Base-by-base conservation (phyloP, 2,797 vertebrate species). In the Uromys caudimaculatus region DNA sequence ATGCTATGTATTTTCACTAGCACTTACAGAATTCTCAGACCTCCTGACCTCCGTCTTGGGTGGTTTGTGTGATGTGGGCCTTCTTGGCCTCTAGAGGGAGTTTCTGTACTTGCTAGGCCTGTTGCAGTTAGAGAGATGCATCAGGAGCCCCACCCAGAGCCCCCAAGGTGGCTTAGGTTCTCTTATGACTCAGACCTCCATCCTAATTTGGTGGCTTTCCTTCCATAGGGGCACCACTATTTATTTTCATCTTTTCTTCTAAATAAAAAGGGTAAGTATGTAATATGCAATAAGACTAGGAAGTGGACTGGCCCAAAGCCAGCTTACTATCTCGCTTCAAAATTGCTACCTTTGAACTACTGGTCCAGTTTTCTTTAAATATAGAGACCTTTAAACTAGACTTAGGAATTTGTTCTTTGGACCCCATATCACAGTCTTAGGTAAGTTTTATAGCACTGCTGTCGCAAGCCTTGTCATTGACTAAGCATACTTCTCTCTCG, bases 231-330 rank as follows among this genome's bases (percentile, higher is more conserved):
- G 35, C 5, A 62, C 82, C 56, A 35, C 73, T 32, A 82, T 82
- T 73, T 93, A 50, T 94, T 83, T 44, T 77, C 11, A 60, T 27
- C 84, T 77, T 96, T 95, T 90, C 50, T 96, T 96, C 69, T 89
- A 89, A 93, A 56, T 89, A 50, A 95, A 95, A 32, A 86, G 38
- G 24, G 1, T 91, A 91, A 96, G 60, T 92, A 54, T 84, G 27
- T 92, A 77, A 93, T 56, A 7, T 85, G 32, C 23, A 92, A 13
- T 95, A 82, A 81, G 47, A 82, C 83, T 76, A n/a, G 41, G 64
- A 89, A 89, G 76, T 84, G 12, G 27, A 91, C 87, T 90, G 29
- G 67, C 78, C 38, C 52, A 95, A 94, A 81, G 67, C 92, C 35
- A 76, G 2, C 82, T 95, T 93, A 88, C 78, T 69, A 27, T n/a